Conservation (phyloP, 2,888 invertebrate genomes). For the Eupithecia tripunctaria region DNA sequence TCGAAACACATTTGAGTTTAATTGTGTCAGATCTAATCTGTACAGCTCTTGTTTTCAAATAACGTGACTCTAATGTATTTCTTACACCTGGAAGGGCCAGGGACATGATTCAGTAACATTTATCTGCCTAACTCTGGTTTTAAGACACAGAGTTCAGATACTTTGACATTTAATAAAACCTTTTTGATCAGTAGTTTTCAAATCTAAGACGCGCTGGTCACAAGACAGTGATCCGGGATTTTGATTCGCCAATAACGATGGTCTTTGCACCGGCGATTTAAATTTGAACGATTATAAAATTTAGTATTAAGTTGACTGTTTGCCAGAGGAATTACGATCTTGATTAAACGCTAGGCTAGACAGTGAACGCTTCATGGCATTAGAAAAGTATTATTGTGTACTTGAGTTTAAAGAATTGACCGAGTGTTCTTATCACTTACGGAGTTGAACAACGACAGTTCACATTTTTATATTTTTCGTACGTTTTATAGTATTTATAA, state of each 20-base stretch:
- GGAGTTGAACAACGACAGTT: background rate
- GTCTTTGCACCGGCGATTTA: background rate
- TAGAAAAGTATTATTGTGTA: background rate
- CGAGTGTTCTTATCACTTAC: background rate
- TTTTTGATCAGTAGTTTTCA: background rate
- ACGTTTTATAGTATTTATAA: background rate
- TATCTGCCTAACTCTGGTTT: background rate
- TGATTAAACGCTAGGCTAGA: background rate
- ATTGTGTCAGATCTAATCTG: background rate
- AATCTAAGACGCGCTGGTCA: background rate
- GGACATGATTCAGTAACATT: background rate
- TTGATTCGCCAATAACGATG: background rate
- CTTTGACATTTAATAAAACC: background rate
- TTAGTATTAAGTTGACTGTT: background rate
- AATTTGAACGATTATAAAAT: background rate
- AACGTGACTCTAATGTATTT: background rate
- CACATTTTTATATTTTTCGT: background rate
- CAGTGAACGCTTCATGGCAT: background rate
- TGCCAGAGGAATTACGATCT: background rate
- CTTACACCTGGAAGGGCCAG: background rate
- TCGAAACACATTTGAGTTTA: background rate
- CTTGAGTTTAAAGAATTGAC: background rate
- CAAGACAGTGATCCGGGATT: background rate
- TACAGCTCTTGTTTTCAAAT: background rate
- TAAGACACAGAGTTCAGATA: background rate